These are phyloP conservation scores for Asobara japonica DNA, from an alignment of 1,140 invertebrate genomes.

Conservation along the genomic window DNA sequence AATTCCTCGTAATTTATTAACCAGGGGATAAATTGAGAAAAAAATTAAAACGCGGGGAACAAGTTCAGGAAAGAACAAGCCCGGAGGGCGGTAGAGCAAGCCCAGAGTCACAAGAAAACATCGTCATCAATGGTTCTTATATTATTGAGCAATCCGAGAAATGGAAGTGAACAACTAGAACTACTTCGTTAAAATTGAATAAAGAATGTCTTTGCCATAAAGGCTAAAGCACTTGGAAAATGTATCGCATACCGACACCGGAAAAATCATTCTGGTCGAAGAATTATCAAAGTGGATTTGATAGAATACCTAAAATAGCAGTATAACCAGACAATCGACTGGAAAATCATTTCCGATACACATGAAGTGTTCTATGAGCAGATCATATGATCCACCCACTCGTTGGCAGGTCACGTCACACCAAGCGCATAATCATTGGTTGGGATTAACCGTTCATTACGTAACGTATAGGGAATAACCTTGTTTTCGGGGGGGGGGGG, in stretches of 20 bases:
- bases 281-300: not conserved
- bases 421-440: not conserved
- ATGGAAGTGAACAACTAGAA: too few species aligned
- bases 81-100: too few species aligned
- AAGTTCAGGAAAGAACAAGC: too few species aligned
- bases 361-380: conserved; percentile 36
- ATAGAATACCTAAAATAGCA: not conserved
- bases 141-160: too few species aligned
- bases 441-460: conserved; percentile 34
- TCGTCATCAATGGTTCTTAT: too few species aligned
- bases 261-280: conserved; percentile 5
- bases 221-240: too few species aligned
- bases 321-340: conserved; percentile 27
- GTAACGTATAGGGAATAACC: conserved; percentile 30
- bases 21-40: too few species aligned
- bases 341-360: conserved; percentile 28
- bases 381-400: conserved; percentile 32
- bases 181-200: not conserved
- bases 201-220: not conserved
- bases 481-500: not conserved
- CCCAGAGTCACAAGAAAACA: too few species aligned
- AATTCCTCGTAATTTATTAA: too few species aligned
- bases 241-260: too few species aligned
- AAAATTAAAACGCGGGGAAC: too few species aligned
- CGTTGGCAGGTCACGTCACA: conserved; percentile 34